These are phyloP conservation scores for Dicycla oo DNA, from an alignment of 2,888 invertebrate genomes.

Conservation along the genomic window DNA sequence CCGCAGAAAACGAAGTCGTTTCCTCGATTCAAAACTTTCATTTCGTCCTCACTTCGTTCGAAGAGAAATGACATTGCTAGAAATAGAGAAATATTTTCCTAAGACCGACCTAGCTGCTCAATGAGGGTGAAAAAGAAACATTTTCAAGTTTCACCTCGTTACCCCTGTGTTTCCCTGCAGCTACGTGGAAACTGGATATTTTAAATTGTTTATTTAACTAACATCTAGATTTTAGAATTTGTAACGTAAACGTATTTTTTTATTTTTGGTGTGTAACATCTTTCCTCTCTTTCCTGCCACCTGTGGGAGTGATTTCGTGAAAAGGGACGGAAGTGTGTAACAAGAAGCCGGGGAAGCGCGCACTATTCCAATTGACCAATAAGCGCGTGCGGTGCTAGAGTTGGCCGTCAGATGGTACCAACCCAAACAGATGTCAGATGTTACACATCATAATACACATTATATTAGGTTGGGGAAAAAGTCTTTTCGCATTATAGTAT, in stretches of 20 bases:
- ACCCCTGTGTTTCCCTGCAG: slow-evolving; percentile 34
- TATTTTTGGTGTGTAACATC: too few relatives aligned
- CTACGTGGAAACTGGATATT: slow-evolving; percentile 29
- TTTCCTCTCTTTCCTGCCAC: too few relatives aligned
- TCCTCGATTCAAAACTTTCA: slow-evolving; percentile 11
- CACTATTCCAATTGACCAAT: too few relatives aligned
- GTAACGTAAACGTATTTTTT: not conserved
- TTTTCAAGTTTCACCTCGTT: slow-evolving; percentile 51
- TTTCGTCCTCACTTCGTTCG: slow-evolving; percentile 11
- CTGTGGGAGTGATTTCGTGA: too few relatives aligned
- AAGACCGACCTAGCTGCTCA: slow-evolving; percentile 38
- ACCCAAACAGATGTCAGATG: too few relatives aligned
- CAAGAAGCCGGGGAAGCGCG: too few relatives aligned
- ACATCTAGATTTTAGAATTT: slow-evolving; percentile 15
- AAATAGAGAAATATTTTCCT: slow-evolving; percentile 42
- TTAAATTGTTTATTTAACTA: slow-evolving; percentile 36
- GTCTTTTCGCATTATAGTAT: too few relatives aligned
- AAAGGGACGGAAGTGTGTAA: too few relatives aligned
- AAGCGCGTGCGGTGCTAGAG: too few relatives aligned
- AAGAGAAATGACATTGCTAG: slow-evolving; percentile 29
- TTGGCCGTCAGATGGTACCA: too few relatives aligned
- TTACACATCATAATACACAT: too few relatives aligned
- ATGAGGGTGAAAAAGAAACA: slow-evolving; percentile 49
- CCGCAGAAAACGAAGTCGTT: not conserved
- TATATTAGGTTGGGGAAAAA: too few relatives aligned